phyloP scores from a whole-genome alignment of 2,888 invertebrate genomes.

The Lochmaea crataegi region DNA sequence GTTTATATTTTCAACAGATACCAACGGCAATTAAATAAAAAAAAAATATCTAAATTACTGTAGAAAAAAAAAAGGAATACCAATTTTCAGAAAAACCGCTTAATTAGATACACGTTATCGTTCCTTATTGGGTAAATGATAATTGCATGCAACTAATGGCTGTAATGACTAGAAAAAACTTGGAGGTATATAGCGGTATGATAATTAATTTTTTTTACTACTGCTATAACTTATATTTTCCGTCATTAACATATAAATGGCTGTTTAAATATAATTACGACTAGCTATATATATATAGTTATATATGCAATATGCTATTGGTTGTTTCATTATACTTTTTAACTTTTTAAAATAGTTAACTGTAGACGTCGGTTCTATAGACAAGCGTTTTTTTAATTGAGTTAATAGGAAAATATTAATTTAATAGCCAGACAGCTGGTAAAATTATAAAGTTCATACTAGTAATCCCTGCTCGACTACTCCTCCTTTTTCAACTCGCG shows the following conservation, averaged over 20 bases:
- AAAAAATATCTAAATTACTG: background rate
- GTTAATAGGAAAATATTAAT: background rate
- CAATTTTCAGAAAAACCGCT: constrained; percentile 1
- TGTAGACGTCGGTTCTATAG: background rate
- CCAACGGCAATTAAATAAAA: background rate
- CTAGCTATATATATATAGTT: no score
- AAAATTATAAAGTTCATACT: no score
- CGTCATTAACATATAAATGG: constrained; percentile 34
- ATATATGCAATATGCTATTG: constrained; percentile 8
- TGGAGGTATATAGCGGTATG: constrained; percentile 1
- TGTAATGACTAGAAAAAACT: constrained; percentile 29
- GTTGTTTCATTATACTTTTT: background rate
- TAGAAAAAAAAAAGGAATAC: background rate
- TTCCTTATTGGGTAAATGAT: constrained; percentile 10
- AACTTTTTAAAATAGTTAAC: background rate
- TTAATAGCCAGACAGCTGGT: no score
- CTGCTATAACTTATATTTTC: constrained; percentile 33
- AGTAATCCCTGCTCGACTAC: no score
- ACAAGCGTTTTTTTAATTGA: background rate
- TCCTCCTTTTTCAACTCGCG: no score
- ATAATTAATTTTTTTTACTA: constrained; percentile 32
- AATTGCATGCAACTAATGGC: constrained; percentile 30
- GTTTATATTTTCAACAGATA: background rate
- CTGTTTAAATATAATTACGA: constrained; percentile 26
- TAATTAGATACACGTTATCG: constrained; percentile 18